These are phyloP conservation scores for Leucopternis melanops DNA, from an alignment of 2,113 vertebrate species.

Conservation along the genomic window DNA sequence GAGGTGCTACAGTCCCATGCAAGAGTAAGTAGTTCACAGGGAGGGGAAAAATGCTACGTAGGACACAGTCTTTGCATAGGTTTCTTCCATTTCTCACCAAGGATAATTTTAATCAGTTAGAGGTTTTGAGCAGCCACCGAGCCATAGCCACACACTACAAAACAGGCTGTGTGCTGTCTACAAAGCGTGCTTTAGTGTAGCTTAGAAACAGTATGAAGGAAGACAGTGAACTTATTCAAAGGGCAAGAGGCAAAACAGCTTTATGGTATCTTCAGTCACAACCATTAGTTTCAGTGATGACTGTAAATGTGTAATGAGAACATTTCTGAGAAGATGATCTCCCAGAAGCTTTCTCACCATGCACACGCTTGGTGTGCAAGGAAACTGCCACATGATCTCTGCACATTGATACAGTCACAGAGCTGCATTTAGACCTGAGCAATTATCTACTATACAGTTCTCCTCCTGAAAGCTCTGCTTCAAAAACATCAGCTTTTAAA, in stretches of 20 bases:
- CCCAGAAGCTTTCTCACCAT: neutral
- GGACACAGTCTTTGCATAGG: neutral
- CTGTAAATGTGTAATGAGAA: neutral
- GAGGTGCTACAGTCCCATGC: constrained; percentile 3
- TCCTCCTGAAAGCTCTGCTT: neutral
- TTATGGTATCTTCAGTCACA: neutral
- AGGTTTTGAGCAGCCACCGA: neutral
- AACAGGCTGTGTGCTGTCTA: neutral
- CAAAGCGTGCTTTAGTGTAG: neutral
- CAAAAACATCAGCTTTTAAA: neutral
- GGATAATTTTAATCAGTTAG: neutral
- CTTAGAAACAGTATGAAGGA: neutral
- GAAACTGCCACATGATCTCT: neutral
- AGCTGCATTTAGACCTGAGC: neutral
- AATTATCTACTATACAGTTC: neutral
- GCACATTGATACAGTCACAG: neutral
- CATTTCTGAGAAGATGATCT: neutral
- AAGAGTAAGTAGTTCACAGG: neutral
- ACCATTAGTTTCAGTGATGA: neutral
- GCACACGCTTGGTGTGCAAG: neutral
- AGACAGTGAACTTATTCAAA: neutral
- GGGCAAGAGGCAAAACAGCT: neutral
- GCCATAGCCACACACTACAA: neutral
- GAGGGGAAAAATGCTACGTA: neutral
- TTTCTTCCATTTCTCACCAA: neutral